These are phyloP conservation scores for Lycopodina hypogea DNA, from an alignment of 37 sponge, comb jelly and placozoan species.

Conservation along the genomic window DNA sequence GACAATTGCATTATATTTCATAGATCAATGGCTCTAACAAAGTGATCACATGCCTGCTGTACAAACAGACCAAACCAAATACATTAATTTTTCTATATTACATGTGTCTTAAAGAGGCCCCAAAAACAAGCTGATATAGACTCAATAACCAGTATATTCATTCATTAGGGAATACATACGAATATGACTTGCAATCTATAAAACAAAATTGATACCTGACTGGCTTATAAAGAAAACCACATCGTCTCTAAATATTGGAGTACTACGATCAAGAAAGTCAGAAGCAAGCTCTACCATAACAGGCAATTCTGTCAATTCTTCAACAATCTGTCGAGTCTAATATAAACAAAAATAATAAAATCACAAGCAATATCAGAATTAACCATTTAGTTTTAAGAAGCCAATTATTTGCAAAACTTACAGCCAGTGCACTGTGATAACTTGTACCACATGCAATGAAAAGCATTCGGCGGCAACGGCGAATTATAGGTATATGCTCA, in stretches of 20 bases:
- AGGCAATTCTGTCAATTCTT: conserved; percentile 96
- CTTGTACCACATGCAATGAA: conserved; percentile 99
- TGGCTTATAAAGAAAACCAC: conserved; percentile 95
- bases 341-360: neutral
- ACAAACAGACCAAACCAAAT: too few species aligned
- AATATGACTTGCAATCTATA: too few species aligned
- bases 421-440: conserved; percentile 93
- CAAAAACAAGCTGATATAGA: too few species aligned
- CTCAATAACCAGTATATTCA: too few species aligned
- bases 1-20: too few species aligned
- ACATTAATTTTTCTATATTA: too few species aligned
- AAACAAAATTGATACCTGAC: conserved; percentile 88
- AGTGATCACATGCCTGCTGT: too few species aligned
- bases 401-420: conserved; percentile 36
- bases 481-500: conserved; percentile 75
- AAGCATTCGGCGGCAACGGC: conserved; percentile 85
- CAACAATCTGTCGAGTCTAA: conserved; percentile 89
- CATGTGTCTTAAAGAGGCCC: too few species aligned
- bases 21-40: too few species aligned
- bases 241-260: conserved; percentile 98
- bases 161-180: too few species aligned
- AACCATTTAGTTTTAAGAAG: neutral
- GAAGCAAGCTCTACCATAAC: conserved; percentile 95
- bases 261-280: conserved; percentile 95
- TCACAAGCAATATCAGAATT: neutral